phyloP scores from a whole-genome alignment of 2,113 vertebrate species.

The Caranx ignobilis region DNA sequence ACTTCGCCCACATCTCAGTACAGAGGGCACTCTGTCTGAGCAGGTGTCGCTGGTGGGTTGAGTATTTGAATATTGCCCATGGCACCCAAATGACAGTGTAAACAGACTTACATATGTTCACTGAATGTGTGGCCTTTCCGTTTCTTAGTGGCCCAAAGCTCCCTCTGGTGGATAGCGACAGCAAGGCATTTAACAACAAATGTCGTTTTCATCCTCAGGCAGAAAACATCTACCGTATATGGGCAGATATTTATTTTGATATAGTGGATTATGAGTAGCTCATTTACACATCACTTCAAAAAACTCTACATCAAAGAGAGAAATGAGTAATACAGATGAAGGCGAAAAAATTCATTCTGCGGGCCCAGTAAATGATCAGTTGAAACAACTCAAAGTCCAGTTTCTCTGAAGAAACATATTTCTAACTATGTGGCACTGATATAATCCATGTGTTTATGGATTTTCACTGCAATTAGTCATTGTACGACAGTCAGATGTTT shows the following conservation, averaged over 20 bases:
- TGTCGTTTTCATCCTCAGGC: background rate
- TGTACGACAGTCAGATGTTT: background rate
- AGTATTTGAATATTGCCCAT: constrained; percentile 33
- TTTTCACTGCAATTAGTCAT: constrained; percentile 22
- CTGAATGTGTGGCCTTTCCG: background rate
- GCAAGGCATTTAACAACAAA: background rate
- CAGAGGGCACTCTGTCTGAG: background rate
- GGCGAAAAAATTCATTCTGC: background rate
- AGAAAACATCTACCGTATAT: background rate
- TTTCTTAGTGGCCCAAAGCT: constrained; percentile 3
- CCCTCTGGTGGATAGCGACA: constrained; percentile 61
- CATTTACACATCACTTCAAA: constrained; percentile 25
- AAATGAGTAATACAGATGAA: background rate
- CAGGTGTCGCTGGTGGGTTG: background rate
- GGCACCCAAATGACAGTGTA: constrained; percentile 34
- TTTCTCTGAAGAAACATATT: background rate
- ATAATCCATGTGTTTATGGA: background rate
- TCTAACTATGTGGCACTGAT: background rate
- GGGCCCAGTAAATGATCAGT: background rate
- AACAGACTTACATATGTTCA: background rate
- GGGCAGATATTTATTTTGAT: constrained; percentile 47
- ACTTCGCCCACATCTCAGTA: background rate
- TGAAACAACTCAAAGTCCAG: background rate
- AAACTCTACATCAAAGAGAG: background rate
- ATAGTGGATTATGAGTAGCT: background rate